A percentile compares a stretch with the other conserved stretches of the same genome.
Conservation (phyloP, 2,888 invertebrate genomes). For the Apamea crenata region DNA sequence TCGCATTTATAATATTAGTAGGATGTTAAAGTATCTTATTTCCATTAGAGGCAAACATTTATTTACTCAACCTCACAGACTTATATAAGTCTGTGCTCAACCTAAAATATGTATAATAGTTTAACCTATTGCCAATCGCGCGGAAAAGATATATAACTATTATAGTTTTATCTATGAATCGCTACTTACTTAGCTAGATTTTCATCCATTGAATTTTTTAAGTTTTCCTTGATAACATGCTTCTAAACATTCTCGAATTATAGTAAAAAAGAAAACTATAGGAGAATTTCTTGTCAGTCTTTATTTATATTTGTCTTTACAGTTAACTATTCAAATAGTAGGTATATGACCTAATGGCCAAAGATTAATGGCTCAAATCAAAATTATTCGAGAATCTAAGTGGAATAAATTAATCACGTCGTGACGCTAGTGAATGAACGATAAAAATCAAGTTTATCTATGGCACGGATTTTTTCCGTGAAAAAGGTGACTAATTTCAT, state of each 20-base stretch:
- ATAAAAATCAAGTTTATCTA: constrained; percentile 55
- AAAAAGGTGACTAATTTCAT: constrained; percentile 60
- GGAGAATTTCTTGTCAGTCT: neutral
- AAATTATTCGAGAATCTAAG: constrained; percentile 35
- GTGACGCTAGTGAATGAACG: constrained; percentile 40
- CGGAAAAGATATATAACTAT: too few relatives aligned
- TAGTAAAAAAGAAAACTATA: neutral
- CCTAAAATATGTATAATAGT: neutral
- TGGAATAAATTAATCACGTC: constrained; percentile 43
- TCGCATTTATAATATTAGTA: too few relatives aligned
- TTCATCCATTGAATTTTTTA: neutral
- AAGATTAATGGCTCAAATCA: constrained; percentile 37
- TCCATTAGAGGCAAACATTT: neutral
- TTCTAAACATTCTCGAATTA: neutral
- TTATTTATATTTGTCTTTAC: neutral
- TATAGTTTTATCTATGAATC: too few relatives aligned
- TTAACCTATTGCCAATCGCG: too few relatives aligned
- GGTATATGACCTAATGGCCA: neutral
- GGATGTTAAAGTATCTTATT: too few relatives aligned
- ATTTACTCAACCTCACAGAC: too few relatives aligned
- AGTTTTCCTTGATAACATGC: neutral
- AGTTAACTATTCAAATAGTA: neutral
- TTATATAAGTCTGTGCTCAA: too few relatives aligned
- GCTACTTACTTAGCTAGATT: neutral
- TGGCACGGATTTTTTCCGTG: constrained; percentile 39